Evolutionary conservation across 2,797 vertebrate species (phyloP), one percentile per base, ranked within the genome.

Genomic region (Phalanger gymnotis): DNA sequence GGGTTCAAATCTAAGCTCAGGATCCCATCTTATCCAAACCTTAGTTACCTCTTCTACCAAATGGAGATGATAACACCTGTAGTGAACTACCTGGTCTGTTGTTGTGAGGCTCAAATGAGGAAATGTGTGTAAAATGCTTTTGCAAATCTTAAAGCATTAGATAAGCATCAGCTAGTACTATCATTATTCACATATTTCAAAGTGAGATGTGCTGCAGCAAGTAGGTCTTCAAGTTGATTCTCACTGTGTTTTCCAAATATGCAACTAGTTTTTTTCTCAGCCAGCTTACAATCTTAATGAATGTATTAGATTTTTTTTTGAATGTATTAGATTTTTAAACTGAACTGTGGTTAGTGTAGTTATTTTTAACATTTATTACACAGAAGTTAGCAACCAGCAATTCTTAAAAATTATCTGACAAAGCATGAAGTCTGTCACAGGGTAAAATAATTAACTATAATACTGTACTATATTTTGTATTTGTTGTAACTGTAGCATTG

Each of bases 341-440:
- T 73, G 14, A 19, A 12, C 5, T 40, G 61, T 73, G 57, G 10
- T 40, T 73, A 40, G 3, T n/a, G n/a, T 73, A 22, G 2, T 66
- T 66, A 66, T 66, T 31, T 61, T 61, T 73, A n/a, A 19, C 40
- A 53, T 4, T 94, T 90, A 47, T 47, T 93, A 56, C 81, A 92
- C 93, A 96, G 92, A 95, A 81, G 92, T 25, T 93, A 97, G 61
- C 16, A 40, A 87, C 27, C 27, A 89, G 34, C 87, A 92, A 53
- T 93, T 95, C 66, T 91, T 92, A 93, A 5, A n/a, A 52, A 94
- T 40, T 92, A 55, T 91, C 55, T 94, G 34, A 54, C 93, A 73
- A 56, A 54, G 4, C 93, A 34, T 87, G 58, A 95, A 93, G 91
- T 90, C 31, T 92, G 27, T 89, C 34, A 19, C 73, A 25, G 40